Percentiles rank a stretch among this genome's conserved stretches.
Conservation (phyloP, 2,113 vertebrate genomes). For the Heptranchias perlo region DNA sequence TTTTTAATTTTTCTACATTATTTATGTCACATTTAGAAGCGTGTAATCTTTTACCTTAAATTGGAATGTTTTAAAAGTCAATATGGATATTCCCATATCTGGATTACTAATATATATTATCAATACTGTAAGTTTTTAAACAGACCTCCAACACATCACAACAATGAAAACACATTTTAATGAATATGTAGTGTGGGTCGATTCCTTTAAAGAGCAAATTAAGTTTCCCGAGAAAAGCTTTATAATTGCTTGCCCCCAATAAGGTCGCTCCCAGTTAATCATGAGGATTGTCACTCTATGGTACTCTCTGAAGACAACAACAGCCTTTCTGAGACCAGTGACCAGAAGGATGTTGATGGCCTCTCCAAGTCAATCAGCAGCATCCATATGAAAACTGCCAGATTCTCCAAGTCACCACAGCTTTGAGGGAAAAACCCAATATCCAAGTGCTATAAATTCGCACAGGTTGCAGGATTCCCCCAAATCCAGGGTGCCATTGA, state of each 20-base stretch:
- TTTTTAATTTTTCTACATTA: not conserved
- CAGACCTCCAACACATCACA: too few species aligned
- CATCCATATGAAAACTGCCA: not conserved
- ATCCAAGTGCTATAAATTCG: not conserved
- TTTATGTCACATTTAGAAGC: too few species aligned
- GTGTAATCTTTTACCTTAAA: too few species aligned
- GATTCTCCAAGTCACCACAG: not conserved
- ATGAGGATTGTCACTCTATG: not conserved
- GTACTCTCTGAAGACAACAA: not conserved
- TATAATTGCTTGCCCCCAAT: too few species aligned
- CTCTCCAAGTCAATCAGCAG: not conserved
- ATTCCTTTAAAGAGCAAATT: too few species aligned
- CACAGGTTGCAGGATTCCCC: not conserved
- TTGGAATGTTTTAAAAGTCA: too few species aligned
- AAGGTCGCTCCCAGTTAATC: not conserved
- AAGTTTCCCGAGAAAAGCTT: too few species aligned
- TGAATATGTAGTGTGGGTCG: too few species aligned
- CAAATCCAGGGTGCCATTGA: not conserved
- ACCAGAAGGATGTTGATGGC: not conserved
- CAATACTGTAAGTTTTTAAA: too few species aligned
- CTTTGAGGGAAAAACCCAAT: not conserved
- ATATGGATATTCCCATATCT: too few species aligned
- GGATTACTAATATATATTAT: too few species aligned
- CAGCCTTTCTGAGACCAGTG: not conserved
- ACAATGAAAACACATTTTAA: too few species aligned